Evolutionary conservation across 2,888 invertebrate species (phyloP), one percentile per base, ranked within the genome.

Genomic region (Ennomos quercinarius): DNA sequence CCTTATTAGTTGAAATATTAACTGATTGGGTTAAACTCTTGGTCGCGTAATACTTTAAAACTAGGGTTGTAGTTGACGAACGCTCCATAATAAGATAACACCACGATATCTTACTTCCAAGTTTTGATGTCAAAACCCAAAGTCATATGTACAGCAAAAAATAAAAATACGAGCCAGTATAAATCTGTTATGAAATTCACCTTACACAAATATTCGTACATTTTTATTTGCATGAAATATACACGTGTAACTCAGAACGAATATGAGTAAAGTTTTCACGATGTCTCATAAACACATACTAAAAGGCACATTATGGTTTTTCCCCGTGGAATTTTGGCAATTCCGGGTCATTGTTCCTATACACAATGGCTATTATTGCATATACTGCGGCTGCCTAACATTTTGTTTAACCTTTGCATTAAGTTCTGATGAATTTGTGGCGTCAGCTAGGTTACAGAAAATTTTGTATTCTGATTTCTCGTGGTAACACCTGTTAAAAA

Each of bases 201-300:
- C 41, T 5, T 35, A 34, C 34, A 10, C 27, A 27, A 44, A 51
- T 44, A 38, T 51, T 45, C 51, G 3, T 36, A 39, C 39, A 13
- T 45, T 52, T 43, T 52, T 52, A 52, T 52, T 45, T 42, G 10
- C 42, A 27, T 37, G 52, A 39, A 27, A 52, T 38, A 42, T 17
- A 17, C 41, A 34, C 45, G 35, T 35, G 35, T 45, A 35, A 35
- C 35, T 44, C 36, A 36, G 9, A 6, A 11, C 9, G 11, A 42
- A 42, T 17, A 44, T 52, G 51, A 45, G 39, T 39, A 52, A 52
- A 52, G 39, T 52, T 52, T 45, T 39, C 45, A 52, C 12, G 45
- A 38, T 11, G 51, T 2, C 12, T 52, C 44, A 34, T 52, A 38
- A 45, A 52, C 44, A 45, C 50, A 9, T 35, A 10, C 42, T 42